Evolutionary conservation across 1,140 invertebrate genomes (phyloP).

Genomic region (Archegozetes longisetosus): DNA sequence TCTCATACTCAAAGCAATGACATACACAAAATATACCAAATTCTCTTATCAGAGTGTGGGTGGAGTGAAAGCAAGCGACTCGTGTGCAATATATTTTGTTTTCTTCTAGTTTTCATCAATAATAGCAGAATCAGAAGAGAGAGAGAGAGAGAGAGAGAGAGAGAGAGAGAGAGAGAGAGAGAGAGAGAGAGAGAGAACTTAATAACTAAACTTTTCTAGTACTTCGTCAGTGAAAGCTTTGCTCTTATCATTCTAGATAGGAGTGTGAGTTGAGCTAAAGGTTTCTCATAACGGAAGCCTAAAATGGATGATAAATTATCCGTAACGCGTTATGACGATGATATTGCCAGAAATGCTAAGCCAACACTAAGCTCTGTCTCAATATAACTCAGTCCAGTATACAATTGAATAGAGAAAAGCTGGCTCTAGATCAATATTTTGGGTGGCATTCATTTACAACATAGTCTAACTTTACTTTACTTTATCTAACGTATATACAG

Average conservation of each 20-base stretch:
- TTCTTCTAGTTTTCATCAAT: not conserved
- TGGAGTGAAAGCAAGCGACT: not conserved
- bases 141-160: not conserved
- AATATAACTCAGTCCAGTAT: not conserved
- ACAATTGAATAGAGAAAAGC: not conserved
- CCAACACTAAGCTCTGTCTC: not conserved
- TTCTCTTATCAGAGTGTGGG: not conserved
- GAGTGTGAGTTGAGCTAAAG: not conserved
- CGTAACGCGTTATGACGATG: not conserved
- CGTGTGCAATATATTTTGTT: not conserved
- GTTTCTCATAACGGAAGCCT: not conserved
- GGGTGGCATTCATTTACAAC: not conserved
- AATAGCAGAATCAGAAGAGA: not conserved
- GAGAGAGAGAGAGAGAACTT: conserved; percentile 7
- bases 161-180: not conserved
- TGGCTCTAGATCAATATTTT: not conserved
- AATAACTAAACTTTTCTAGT: too few relatives aligned
- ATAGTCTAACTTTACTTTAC: not conserved
- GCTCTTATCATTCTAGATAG: not conserved
- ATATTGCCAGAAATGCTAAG: not conserved
- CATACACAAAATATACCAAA: not conserved
- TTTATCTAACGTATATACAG: not conserved
- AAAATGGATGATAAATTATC: not conserved
- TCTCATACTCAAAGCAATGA: not conserved
- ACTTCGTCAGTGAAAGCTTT: conserved; percentile 10